phyloP scores from a whole-genome alignment of 2,113 vertebrate genomes.

The Lichenostomus cassidix region DNA sequence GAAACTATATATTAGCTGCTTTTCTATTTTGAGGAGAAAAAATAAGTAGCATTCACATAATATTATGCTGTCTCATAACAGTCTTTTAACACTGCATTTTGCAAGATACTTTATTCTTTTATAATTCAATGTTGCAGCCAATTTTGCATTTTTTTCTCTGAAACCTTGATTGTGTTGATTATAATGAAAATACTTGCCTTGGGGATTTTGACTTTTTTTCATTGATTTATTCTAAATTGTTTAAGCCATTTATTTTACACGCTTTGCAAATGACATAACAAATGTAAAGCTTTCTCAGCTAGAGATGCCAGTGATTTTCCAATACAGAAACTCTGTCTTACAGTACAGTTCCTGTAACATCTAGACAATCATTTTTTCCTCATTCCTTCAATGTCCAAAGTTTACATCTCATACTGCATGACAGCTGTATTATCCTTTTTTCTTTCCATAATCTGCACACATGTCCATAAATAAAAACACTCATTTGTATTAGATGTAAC shows the following conservation, averaged over 20 bases:
- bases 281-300: neutral
- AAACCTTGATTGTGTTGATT: neutral
- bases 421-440: neutral
- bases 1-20: neutral
- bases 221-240: neutral
- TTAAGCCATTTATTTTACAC: neutral
- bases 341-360: neutral
- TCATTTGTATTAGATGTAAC: neutral
- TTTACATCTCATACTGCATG: neutral
- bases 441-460: neutral
- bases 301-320: neutral
- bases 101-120: neutral
- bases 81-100: neutral
- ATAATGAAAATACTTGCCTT: neutral
- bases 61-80: neutral
- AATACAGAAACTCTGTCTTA: neutral
- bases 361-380: neutral
- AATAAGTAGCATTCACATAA: neutral
- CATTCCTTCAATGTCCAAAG: neutral
- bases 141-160: neutral
- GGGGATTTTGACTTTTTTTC: neutral
- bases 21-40: neutral
- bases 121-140: neutral
- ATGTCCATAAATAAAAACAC: neutral
- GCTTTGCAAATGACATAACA: neutral